Percentiles rank a stretch among this genome's conserved stretches.
Conservation (phyloP, 1,140 invertebrate species). For the Ceratitis capitata region DNA sequence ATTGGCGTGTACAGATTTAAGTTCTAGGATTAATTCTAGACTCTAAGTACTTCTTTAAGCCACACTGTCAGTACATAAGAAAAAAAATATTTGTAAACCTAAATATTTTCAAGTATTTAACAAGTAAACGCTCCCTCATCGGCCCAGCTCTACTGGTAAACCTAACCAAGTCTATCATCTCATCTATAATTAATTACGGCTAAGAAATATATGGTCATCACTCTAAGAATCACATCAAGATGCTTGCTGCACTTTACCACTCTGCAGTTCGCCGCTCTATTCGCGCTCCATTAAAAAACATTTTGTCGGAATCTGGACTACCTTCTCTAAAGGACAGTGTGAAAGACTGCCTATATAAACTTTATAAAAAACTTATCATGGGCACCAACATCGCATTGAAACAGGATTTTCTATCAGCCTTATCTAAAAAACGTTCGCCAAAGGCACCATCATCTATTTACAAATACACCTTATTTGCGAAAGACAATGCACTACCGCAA, state of each 20-base stretch:
- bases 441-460: neutral
- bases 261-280: neutral
- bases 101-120: neutral
- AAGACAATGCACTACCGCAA: neutral
- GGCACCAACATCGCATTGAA: neutral
- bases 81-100: neutral
- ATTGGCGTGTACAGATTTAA: neutral
- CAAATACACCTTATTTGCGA: neutral
- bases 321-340: neutral
- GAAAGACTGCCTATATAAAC: neutral
- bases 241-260: neutral
- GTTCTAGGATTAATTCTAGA: neutral
- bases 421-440: neutral
- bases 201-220: neutral
- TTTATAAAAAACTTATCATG: neutral
- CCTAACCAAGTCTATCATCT: neutral
- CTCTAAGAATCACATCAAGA: neutral
- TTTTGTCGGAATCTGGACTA: too few relatives aligned
- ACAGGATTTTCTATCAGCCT: neutral
- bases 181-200: neutral
- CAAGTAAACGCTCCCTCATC: constrained; percentile 4
- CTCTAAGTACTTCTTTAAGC: neutral
- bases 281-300: neutral
- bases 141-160: neutral
- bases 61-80: neutral